A percentile compares a stretch with the other conserved stretches of the same genome.
Evolutionary conservation across 2,113 vertebrate species (phyloP).

Genomic region (Catharus minimus): DNA sequence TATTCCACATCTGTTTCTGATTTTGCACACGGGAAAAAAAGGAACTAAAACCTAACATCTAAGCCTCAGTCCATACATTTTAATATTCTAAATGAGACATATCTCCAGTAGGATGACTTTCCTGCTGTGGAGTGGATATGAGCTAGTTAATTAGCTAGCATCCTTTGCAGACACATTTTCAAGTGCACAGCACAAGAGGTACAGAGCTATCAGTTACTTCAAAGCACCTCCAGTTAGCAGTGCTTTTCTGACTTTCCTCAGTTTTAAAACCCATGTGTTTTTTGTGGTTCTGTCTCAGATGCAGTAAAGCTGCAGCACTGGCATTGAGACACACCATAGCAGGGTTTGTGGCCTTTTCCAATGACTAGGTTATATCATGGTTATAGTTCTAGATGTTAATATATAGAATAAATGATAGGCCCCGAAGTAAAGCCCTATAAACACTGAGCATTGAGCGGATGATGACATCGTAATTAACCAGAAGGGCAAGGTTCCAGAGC

Average conservation of each 20-base stretch:
- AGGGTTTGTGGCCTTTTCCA: slow-evolving; percentile 61
- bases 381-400: slow-evolving; percentile 72
- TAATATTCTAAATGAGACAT: neutral
- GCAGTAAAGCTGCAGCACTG: slow-evolving; percentile 39
- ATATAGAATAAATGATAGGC: slow-evolving; percentile 75
- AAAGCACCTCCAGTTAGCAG: neutral
- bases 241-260: neutral
- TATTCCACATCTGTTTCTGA: slow-evolving; percentile 19
- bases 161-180: neutral
- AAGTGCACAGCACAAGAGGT: neutral
- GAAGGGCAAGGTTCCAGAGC: slow-evolving; percentile 41
- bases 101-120: neutral
- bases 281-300: slow-evolving; percentile 26
- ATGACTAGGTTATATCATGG: slow-evolving; percentile 57
- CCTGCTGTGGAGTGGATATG: neutral
- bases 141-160: neutral
- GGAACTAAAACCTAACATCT: neutral
- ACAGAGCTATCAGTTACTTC: neutral
- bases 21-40: slow-evolving; percentile 8
- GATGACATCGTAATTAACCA: slow-evolving; percentile 59
- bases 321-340: slow-evolving; percentile 1
- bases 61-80: neutral
- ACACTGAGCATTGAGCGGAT: slow-evolving; percentile 17
- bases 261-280: slow-evolving; percentile 22
- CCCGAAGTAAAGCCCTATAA: slow-evolving; percentile 61